Evolutionary conservation across 2,113 vertebrate species (phyloP).

Genomic region (Coracopsis vasa): DNA sequence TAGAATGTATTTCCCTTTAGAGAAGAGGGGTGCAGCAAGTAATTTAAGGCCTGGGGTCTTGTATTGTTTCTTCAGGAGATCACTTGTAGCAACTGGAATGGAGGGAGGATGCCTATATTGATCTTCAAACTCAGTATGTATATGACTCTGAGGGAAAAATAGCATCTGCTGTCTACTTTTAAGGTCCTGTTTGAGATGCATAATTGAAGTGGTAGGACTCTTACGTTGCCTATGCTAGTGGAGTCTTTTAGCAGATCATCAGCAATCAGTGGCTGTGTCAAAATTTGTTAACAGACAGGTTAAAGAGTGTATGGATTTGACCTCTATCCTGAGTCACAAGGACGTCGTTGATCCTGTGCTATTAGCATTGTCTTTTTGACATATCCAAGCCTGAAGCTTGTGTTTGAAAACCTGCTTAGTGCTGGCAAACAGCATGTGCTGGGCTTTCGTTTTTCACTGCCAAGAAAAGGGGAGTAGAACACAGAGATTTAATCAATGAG

Average conservation of each 20-base stretch:
- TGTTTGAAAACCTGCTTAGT: slow-evolving; percentile 13
- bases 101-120: not conserved
- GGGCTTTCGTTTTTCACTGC: slow-evolving; percentile 16
- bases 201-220: not conserved
- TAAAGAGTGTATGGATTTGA: slow-evolving; percentile 15
- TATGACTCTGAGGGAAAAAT: not conserved
- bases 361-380: not conserved
- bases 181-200: not conserved
- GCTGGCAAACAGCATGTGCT: not conserved
- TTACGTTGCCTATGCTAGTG: not conserved
- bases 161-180: not conserved
- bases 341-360: slow-evolving; percentile 25
- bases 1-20: not conserved
- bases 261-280: not conserved
- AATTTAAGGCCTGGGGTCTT: not conserved
- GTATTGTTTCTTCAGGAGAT: not conserved
- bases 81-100: not conserved
- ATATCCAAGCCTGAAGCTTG: not conserved
- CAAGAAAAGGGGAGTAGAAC: not conserved
- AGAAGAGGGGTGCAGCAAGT: not conserved
- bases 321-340: not conserved
- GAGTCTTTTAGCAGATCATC: not conserved
- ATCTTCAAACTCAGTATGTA: accelerated
- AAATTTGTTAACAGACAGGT: not conserved
- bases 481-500: slow-evolving; percentile 10